Base-by-base conservation (phyloP, 1,140 invertebrate species). In the Aricia agestis region DNA sequence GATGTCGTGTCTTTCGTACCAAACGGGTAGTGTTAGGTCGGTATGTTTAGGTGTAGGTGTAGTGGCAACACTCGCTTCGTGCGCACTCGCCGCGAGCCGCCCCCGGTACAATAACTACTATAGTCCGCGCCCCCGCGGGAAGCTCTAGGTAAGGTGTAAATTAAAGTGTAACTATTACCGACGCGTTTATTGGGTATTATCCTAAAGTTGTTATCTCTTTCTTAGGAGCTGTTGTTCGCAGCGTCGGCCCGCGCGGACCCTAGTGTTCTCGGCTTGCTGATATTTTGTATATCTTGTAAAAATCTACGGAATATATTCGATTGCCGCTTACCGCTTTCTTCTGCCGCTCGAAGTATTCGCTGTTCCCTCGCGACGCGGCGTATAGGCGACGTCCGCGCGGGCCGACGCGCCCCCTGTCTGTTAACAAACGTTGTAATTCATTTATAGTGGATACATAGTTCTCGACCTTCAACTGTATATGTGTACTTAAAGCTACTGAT, bases 191-290 rank as follows among this genome's bases (percentile, higher is more conserved):
- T 87, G 81, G 82, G 81, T 87, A 85, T 80, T 88, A 86, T 86
- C 79, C 79, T 84, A 86, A 87, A 78, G 82, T 90, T 90, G 88
- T 90, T 90, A 90, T 84, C 86, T 90, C 88, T 90, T 90, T 89
- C 85, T 88, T 90, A 90, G 88, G 86, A 83, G 84, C 86, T 90
- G 88, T 90, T 90, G 86, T 87, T 82, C 80, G 79, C 67, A 79
- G 81, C 79, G 74, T 68, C 77, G 82, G 76, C 63, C 69, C 72
- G 81, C 79, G 83, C 74, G 84, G 80, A 76, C 76, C 15, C 5
- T 72, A 68, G 76, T 73, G 70, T 78, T 76, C 67, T 67, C 42
- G 71, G 71, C 58, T 15, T 19, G n/a, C 17, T 10, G 18, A 63
- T 63, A 25, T 13, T 52, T 52, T 13, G 1, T 52, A 52, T 52